A percentile compares a stretch with the other conserved stretches of the same genome.
These are phyloP conservation scores for Pammene aurita DNA, from an alignment of 2,888 invertebrate genomes.

Conservation along the genomic window DNA sequence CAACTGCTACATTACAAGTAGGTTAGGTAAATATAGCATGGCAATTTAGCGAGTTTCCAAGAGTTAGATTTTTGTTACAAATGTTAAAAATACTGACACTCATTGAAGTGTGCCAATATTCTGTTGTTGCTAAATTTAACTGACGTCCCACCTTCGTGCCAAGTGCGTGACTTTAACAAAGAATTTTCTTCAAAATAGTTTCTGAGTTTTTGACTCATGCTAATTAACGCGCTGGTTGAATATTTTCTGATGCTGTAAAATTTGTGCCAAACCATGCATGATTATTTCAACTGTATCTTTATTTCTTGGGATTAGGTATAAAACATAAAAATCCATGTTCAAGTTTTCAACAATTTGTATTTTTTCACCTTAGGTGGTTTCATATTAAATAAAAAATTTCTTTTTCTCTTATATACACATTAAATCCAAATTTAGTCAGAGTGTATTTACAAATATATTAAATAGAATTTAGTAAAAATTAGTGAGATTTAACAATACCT, in stretches of 20 bases:
- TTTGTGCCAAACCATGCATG: not conserved
- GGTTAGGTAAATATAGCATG: slow-evolving; percentile 20
- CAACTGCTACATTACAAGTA: not conserved
- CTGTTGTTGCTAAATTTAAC: slow-evolving; percentile 55
- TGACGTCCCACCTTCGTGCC: slow-evolving; percentile 49
- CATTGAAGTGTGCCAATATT: slow-evolving; percentile 53
- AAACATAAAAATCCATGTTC: slow-evolving; percentile 57
- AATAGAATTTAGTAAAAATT: slow-evolving; percentile 84
- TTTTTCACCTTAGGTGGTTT: slow-evolving; percentile 81
- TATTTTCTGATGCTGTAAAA: not conserved
- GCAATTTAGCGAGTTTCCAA: slow-evolving; percentile 5
- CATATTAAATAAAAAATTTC: slow-evolving; percentile 80
- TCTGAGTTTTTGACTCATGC: not conserved
- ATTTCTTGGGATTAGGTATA: not conserved
- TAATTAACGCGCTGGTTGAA: not conserved
- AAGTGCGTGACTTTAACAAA: slow-evolving; percentile 48
- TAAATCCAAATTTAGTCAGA: slow-evolving; percentile 81
- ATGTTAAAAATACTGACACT: slow-evolving; percentile 44
- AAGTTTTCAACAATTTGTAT: slow-evolving; percentile 82
- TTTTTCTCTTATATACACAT: slow-evolving; percentile 82
- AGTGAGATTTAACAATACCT: slow-evolving; percentile 83
- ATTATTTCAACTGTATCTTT: not conserved
- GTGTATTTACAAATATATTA: slow-evolving; percentile 85
- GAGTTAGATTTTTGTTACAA: slow-evolving; percentile 23
- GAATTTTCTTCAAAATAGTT: slow-evolving; percentile 41